A percentile compares a stretch with the other conserved stretches of the same genome.
phyloP scores from a whole-genome alignment of 2,888 invertebrate species.

The Drosophila histrio region DNA sequence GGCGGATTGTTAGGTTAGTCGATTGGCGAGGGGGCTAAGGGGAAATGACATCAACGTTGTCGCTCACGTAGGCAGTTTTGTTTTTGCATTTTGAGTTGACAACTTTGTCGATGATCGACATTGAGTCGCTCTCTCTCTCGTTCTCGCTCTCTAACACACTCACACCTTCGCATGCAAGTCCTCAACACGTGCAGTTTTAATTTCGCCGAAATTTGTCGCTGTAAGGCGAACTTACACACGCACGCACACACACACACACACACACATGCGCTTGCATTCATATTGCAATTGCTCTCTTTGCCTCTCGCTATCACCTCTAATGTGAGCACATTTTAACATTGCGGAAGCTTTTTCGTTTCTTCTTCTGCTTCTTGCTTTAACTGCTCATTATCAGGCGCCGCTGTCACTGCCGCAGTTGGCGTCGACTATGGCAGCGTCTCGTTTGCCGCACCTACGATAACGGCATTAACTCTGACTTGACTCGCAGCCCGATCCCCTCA shows the following conservation, averaged over 20 bases:
- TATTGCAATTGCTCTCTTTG: slow-evolving; percentile 41
- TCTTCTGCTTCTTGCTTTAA: slow-evolving; percentile 55
- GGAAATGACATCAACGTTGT: slow-evolving; percentile 9
- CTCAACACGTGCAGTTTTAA: slow-evolving; percentile 61
- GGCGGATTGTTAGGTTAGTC: slow-evolving; percentile 41
- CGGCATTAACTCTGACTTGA: slow-evolving; percentile 70
- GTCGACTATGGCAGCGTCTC: slow-evolving; percentile 52
- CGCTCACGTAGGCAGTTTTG: slow-evolving; percentile 75
- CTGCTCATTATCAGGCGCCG: slow-evolving; percentile 73
- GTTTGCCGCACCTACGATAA: slow-evolving; percentile 78
- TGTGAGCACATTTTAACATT: slow-evolving; percentile 58
- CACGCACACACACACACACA: neutral
- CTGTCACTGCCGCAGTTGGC: slow-evolving; percentile 40
- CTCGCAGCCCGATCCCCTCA: slow-evolving; percentile 50
- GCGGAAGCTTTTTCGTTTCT: slow-evolving; percentile 71
- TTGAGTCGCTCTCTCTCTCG: slow-evolving; percentile 24
- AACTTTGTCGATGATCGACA: slow-evolving; percentile 51
- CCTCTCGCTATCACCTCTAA: slow-evolving; percentile 17
- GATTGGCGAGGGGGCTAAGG: slow-evolving; percentile 13
- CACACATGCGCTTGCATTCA: slow-evolving; percentile 8
- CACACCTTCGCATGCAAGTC: slow-evolving; percentile 24
- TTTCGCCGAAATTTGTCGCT: slow-evolving; percentile 53
- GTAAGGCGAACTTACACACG: slow-evolving; percentile 23
- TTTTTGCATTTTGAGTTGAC: slow-evolving; percentile 69
- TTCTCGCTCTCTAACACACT: neutral